Conservation (phyloP, 1,140 invertebrate species). For the Hypsibius dujardini region DNA sequence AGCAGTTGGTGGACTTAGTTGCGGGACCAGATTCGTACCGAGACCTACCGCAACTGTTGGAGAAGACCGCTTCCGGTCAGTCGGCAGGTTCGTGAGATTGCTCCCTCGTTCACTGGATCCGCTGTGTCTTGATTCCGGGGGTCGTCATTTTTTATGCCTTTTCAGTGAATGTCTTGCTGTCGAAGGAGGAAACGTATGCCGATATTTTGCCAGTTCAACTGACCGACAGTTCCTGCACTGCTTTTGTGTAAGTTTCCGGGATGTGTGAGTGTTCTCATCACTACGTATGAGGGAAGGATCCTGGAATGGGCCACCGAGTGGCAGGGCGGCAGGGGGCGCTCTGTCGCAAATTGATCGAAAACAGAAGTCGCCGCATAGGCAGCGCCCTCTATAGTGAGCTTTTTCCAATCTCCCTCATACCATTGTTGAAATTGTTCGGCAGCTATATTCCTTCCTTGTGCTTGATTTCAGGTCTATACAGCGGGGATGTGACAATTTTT, state of each 20-base stretch:
- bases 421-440: no score
- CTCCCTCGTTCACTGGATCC: constrained; percentile 22
- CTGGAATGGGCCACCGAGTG: no score
- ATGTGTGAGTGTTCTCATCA: no score
- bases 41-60: constrained; percentile 68
- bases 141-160: constrained; percentile 19
- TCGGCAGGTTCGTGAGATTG: constrained; percentile 40
- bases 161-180: constrained; percentile 68
- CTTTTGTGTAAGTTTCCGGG: constrained; percentile 55
- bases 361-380: no score
- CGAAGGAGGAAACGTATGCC: constrained; percentile 92
- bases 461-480: constrained; percentile 68
- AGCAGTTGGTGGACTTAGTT: constrained; percentile 67
- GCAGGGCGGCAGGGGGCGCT: no score
- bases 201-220: constrained; percentile 75
- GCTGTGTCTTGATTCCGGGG: neutral
- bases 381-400: no score
- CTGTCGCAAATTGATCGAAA: no score
- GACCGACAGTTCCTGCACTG: constrained; percentile 53
- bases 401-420: no score
- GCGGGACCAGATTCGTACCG: constrained; percentile 84
- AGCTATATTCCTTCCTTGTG: no score
- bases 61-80: constrained; percentile 53
- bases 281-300: no score
- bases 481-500: constrained; percentile 97